A percentile compares a stretch with the other conserved stretches of the same genome.
These are phyloP conservation scores for Cephus pygmeus DNA, from an alignment of 2,888 invertebrate species.

Conservation along the genomic window DNA sequence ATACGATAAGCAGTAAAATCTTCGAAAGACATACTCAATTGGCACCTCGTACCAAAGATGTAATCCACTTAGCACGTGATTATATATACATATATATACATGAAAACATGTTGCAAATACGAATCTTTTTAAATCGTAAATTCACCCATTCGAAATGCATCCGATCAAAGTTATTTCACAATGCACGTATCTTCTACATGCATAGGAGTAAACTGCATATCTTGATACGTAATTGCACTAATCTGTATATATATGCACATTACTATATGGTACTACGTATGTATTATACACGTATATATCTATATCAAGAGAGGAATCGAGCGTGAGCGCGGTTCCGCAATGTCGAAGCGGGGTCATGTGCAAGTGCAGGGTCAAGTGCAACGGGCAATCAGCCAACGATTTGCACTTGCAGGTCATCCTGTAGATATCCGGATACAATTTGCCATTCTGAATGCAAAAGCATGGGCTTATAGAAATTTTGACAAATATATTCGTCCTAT, in stretches of 20 bases:
- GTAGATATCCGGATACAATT: neutral
- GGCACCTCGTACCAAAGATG: neutral
- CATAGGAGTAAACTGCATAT: neutral
- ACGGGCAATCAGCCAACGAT: slow-evolving; percentile 47
- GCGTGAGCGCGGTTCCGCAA: neutral
- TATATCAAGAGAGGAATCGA: neutral
- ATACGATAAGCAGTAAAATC: neutral
- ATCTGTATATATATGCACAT: neutral
- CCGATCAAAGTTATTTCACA: neutral
- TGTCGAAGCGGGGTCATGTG: slow-evolving; percentile 12
- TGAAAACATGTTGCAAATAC: neutral
- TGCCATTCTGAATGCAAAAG: neutral
- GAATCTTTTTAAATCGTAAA: neutral
- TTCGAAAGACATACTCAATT: neutral
- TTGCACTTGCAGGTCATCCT: slow-evolving; percentile 17
- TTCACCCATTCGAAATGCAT: neutral
- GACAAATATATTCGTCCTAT: neutral
- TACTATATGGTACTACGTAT: neutral
- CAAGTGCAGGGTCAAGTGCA: slow-evolving; percentile 55
- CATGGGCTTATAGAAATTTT: neutral
- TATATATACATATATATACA: neutral
- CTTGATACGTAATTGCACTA: neutral
- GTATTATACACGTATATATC: neutral
- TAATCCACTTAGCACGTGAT: neutral
- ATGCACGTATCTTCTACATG: neutral